Base-by-base conservation (phyloP, 2,797 vertebrate genomes). In the Lithobates pipiens region DNA sequence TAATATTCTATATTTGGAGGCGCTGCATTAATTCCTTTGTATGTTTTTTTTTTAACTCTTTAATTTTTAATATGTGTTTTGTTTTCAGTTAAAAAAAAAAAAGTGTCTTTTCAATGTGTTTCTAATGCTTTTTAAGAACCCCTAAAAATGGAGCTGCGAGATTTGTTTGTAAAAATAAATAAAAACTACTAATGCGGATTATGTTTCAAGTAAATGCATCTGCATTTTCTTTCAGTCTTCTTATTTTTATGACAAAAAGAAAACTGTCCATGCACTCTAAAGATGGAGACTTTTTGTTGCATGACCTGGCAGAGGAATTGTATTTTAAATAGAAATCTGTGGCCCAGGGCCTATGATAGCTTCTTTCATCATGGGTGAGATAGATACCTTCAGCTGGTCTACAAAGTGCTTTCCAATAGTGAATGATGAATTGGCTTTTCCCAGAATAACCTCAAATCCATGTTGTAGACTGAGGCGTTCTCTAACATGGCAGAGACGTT, bases 401-500 rank as follows among this genome's bases (percentile, higher is more conserved):
- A 96, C 94, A 88, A 99, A 99, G 90, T 93, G 96, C 89, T 96
- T 96, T 76, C 96, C 96, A 5, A 99, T 89, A 2, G 90, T 95
- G 85, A 99, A 93, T 85, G 95, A 89, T 0, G 97, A 95, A 83
- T 92, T 93, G 54, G 97, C 96, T 91, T 94, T 95, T 76, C 97
- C 97, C 88, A 99, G 92, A 84, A 99, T 95, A 90, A 99, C 96
- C 93, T 99, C 98, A 70, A 99, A 99, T 76, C 92, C 95, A 84
- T 96, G 93, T 90, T 98, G 96, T 77, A 99, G 93, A 68, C 97
- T 96, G 69, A 99, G 93, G 29, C 96, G 95, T 34, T 96, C 96
- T 76, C 98, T 95, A 13, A 99, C 96, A 1, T 95, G 95, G 73
- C 94, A 94, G 25, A 99, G 95, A 2, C 97, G 95, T 86, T 96